Evolutionary conservation across 2,113 vertebrate genomes (phyloP), one percentile per base, ranked within the genome.

Genomic region (Coptodon bakossiorum): DNA sequence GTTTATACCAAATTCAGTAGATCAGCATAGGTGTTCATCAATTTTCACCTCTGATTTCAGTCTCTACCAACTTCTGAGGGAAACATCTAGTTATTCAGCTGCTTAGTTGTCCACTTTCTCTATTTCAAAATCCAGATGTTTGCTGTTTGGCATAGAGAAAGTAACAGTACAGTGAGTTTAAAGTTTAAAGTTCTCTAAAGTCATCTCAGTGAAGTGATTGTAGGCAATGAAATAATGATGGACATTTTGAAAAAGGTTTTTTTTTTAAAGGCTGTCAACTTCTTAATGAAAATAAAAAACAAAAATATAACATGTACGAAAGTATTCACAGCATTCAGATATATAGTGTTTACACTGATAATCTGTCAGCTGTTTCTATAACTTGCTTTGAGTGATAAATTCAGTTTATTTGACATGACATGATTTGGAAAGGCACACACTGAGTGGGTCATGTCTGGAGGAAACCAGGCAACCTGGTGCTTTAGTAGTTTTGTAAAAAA

Each of bases 381-480:
- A 1, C 29, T 63, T 63, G 59, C 16, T 63, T 63, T 61, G 3
- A 63, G 5, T 34, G 5, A 16, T 61, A 61, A 61, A 61, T 61
- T 61, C 59, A 63, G 59, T 19, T 63, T 16, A 63, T 61, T 19
- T 19, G 24, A 27, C 22, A 14, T 56, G 6, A 27, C 54, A 56
- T 27, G 54, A 27, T 57, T 29, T 57, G 19, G 9, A 53, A 53
- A 53, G 12, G 7, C 56, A 9, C 56, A 59, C 27, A 16, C 56
- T 59, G 56, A 59, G 56, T 59, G 16, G 9, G 31, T 36, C 6
- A 36, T 2, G 0, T 11, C 16, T 36, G 3, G 17, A 63, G 59
- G 0, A 36, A 63, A 63, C 31, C 59, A 63, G 17, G 17, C 6
- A 63, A 63, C 0, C 2, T 2, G 31, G 3, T 36, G 59, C 59